These are phyloP conservation scores for Yasuhikotakia modesta DNA, from an alignment of 2,797 vertebrate species.

Conservation along the genomic window DNA sequence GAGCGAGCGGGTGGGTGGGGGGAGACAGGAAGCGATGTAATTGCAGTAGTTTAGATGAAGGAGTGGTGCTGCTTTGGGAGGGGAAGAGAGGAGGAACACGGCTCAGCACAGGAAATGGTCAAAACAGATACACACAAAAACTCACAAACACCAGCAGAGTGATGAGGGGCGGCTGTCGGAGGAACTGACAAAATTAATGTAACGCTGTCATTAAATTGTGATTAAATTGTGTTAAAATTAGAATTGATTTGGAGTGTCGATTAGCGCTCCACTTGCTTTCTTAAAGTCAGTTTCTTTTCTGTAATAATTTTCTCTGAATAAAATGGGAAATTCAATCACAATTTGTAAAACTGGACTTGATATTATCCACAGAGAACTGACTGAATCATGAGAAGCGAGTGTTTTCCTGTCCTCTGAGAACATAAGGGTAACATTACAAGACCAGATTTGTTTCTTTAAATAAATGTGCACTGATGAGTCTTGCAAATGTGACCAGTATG, in stretches of 20 bases:
- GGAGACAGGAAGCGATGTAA: slow-evolving; percentile 49
- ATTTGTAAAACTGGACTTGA: too few relatives aligned
- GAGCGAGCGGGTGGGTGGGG: slow-evolving; percentile 63
- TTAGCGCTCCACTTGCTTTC: too few relatives aligned
- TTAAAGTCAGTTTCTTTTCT: too few relatives aligned
- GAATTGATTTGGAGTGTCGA: neutral
- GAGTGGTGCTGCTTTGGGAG: slow-evolving; percentile 45
- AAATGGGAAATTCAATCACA: too few relatives aligned
- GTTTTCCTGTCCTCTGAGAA: too few relatives aligned
- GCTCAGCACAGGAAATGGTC: slow-evolving; percentile 60
- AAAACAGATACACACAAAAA: slow-evolving; percentile 63
- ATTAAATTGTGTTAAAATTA: neutral
- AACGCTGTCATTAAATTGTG: neutral
- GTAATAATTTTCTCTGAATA: too few relatives aligned
- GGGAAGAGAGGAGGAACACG: slow-evolving; percentile 47
- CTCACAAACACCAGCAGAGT: slow-evolving; percentile 29
- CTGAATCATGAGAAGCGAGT: too few relatives aligned
- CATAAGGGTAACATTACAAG: too few relatives aligned
- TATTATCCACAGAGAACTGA: too few relatives aligned
- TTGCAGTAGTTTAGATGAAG: slow-evolving; percentile 51
- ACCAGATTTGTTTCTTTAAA: too few relatives aligned
- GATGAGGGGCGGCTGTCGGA: neutral
- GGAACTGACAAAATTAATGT: neutral
- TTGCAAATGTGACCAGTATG: too few relatives aligned
- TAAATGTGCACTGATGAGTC: too few relatives aligned